A percentile compares a stretch with the other conserved stretches of the same genome.
phyloP scores from a whole-genome alignment of 1,140 invertebrate species.

The Cyclargus thomasi region DNA sequence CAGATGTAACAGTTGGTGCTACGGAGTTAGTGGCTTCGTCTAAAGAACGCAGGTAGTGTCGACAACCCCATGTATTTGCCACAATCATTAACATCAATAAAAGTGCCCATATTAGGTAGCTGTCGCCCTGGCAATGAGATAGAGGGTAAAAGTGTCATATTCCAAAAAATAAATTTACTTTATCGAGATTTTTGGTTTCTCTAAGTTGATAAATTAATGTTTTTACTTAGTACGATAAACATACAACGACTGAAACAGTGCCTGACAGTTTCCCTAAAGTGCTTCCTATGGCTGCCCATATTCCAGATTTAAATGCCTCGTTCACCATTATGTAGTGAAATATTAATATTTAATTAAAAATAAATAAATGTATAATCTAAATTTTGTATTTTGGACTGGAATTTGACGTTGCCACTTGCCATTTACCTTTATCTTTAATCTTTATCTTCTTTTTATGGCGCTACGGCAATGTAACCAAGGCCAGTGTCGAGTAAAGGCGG shows the following conservation, averaged over 20 bases:
- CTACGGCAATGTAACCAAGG: no score
- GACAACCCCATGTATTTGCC: conserved; percentile 77
- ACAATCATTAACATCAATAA: conserved; percentile 75
- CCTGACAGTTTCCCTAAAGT: conserved; percentile 66
- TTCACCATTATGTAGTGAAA: conserved; percentile 48
- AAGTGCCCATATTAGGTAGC: conserved; percentile 46
- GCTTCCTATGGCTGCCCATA: conserved; percentile 63
- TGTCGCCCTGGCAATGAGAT: conserved; percentile 45
- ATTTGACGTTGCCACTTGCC: no score
- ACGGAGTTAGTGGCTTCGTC: conserved; percentile 76
- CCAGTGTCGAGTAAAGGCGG: no score
- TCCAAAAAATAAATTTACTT: not conserved
- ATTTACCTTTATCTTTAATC: no score
- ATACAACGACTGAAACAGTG: conserved; percentile 45
- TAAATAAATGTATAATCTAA: no score
- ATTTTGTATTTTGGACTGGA: no score
- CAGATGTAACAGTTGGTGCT: conserved; percentile 76
- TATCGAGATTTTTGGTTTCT: no score
- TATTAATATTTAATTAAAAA: no score
- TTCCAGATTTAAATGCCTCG: conserved; percentile 60
- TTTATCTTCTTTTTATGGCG: no score
- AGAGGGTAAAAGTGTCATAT: not conserved
- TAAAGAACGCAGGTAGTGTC: conserved; percentile 78
- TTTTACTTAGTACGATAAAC: conserved; percentile 21
- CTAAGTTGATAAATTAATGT: not conserved